Conservation (phyloP, 2,797 vertebrate genomes). For the Oophaga sylvatica region DNA sequence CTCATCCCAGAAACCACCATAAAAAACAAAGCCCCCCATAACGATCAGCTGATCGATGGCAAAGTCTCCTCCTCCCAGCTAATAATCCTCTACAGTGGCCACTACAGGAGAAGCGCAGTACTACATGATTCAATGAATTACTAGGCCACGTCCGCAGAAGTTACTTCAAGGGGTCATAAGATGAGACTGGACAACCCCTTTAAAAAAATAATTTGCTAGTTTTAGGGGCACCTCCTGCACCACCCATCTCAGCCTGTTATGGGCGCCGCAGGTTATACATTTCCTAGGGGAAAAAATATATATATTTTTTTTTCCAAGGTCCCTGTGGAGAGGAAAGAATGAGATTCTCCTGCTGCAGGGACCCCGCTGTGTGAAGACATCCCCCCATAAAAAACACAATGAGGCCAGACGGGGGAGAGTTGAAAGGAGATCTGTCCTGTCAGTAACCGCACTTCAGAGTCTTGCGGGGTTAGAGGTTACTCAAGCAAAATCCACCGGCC, state of each 20-base stretch:
- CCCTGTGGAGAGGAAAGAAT: conserved; percentile 47
- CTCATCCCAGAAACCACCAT: too few relatives aligned
- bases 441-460: conserved; percentile 75
- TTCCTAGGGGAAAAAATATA: background rate
- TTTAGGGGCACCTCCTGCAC: background rate
- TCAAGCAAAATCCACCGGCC: conserved; percentile 80
- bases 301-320: conserved; percentile 3
- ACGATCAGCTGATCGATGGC: too few relatives aligned
- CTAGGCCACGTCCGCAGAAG: too few relatives aligned
- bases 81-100: background rate
- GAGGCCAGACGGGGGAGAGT: conserved; percentile 67
- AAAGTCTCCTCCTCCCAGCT: too few relatives aligned
- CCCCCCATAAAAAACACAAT: conserved; percentile 74
- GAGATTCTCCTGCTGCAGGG: conserved; percentile 56
- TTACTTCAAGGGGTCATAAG: too few relatives aligned
- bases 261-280: background rate
- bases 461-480: conserved; percentile 79
- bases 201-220: background rate
- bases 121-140: background rate
- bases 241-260: background rate
- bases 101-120: background rate
- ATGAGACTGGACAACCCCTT: background rate
- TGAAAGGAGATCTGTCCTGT: conserved; percentile 79
- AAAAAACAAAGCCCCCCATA: too few relatives aligned
- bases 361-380: conserved; percentile 75